Percentiles rank a stretch among this genome's conserved stretches.
Conservation (phyloP, 2,113 vertebrate species). For the Craseonycteris thonglongyai region DNA sequence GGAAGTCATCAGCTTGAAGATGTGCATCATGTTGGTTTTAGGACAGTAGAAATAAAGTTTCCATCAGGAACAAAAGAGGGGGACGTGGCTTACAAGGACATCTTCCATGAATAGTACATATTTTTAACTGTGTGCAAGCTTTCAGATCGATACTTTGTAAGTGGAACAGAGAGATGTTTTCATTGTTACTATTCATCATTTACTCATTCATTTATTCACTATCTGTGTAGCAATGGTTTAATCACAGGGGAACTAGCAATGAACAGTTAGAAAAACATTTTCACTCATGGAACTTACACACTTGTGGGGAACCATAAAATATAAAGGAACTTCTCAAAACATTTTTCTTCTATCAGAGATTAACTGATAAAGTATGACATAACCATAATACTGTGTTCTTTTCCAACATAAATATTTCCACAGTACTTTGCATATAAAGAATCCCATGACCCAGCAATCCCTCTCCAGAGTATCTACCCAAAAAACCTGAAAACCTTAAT, state of each 20-base stretch:
- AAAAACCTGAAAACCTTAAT: no score
- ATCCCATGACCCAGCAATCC: no score
- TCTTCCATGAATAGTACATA: neutral
- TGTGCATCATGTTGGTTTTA: neutral
- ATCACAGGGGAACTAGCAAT: neutral
- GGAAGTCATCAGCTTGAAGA: neutral
- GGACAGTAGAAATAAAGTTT: neutral
- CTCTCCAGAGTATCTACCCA: no score
- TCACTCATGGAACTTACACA: neutral
- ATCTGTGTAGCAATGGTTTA: neutral
- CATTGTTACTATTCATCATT: neutral
- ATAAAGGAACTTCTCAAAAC: neutral
- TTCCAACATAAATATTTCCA: neutral
- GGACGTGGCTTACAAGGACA: neutral
- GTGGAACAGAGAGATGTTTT: neutral
- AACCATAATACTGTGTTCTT: neutral
- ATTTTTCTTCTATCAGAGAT: neutral
- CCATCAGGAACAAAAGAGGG: neutral
- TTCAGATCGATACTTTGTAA: neutral
- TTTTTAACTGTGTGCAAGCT: neutral
- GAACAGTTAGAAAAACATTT: neutral
- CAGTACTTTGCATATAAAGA: neutral
- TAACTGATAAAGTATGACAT: neutral
- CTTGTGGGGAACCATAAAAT: neutral
- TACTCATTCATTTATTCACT: neutral